phyloP scores from a whole-genome alignment of 2,797 vertebrate species.

The Enteromius trimaculatus region DNA sequence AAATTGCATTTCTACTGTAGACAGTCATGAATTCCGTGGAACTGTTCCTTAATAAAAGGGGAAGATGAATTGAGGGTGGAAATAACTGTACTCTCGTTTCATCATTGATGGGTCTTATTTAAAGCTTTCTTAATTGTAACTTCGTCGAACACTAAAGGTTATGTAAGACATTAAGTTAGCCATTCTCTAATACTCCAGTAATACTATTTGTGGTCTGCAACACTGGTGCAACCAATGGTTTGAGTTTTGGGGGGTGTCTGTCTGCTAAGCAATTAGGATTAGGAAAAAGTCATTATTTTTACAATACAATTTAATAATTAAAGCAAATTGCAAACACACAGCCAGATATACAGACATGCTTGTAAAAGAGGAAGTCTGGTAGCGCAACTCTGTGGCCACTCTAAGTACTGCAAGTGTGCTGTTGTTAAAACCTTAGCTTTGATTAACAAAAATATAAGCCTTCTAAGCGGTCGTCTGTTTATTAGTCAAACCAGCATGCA shows the following conservation, averaged over 20 bases:
- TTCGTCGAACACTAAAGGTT: not conserved
- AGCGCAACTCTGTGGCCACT: conserved; percentile 50
- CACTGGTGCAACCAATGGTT: not conserved
- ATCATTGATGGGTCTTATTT: not conserved
- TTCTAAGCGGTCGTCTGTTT: not conserved
- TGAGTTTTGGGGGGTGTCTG: not conserved
- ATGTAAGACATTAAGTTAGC: not conserved
- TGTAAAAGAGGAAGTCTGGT: not conserved
- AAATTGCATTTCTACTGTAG: not conserved
- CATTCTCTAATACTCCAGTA: not conserved
- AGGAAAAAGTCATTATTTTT: not conserved
- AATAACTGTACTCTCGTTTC: not conserved
- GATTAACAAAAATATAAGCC: not conserved
- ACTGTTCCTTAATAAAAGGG: conserved; percentile 17
- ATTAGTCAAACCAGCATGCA: not conserved
- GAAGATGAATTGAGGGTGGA: conserved; percentile 16
- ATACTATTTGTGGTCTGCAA: not conserved
- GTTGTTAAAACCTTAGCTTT: not conserved
- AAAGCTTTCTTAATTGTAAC: not conserved
- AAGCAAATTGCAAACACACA: not conserved
- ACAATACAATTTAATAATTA: not conserved
- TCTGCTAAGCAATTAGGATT: not conserved
- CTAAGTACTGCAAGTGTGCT: conserved; percentile 34
- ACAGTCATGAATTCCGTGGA: not conserved
- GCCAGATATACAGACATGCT: not conserved